phyloP scores from a whole-genome alignment of 2,888 invertebrate genomes.

The Platynereis dumerilii region DNA sequence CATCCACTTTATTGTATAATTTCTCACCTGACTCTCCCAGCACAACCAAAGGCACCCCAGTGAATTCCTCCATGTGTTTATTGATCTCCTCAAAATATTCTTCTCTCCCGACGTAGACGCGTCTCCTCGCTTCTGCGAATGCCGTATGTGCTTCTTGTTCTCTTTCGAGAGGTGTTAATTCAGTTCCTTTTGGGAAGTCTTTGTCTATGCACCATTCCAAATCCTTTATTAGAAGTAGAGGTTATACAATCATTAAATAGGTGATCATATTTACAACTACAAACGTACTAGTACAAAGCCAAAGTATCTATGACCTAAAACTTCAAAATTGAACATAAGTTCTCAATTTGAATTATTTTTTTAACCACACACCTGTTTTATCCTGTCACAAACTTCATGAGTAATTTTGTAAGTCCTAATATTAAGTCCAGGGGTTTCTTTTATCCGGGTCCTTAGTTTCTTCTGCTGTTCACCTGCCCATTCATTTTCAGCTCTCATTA shows the following conservation, averaged over 20 bases:
- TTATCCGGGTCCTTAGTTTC: conserved; percentile 22
- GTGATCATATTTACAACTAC: not conserved
- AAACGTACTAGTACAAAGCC: not conserved
- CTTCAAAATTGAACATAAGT: too few relatives aligned
- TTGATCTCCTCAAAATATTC: conserved; percentile 46
- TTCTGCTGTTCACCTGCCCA: conserved; percentile 44
- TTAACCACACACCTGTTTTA: conserved; percentile 43
- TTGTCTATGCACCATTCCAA: conserved; percentile 40
- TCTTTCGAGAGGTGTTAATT: conserved; percentile 45
- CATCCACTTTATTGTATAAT: too few relatives aligned
- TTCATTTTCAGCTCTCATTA: conserved; percentile 30
- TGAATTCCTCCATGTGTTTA: conserved; percentile 26
- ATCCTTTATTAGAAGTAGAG: conserved; percentile 36
- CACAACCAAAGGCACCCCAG: conserved; percentile 43
- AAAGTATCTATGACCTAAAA: not conserved
- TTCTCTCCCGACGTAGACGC: conserved; percentile 48
- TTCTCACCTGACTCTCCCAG: conserved; percentile 54
- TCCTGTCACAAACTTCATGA: conserved; percentile 39
- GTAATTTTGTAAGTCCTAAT: conserved; percentile 36
- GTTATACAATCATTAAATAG: not conserved
- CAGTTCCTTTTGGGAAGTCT: conserved; percentile 49
- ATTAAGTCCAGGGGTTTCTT: conserved; percentile 28
- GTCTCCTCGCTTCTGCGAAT: conserved; percentile 45
- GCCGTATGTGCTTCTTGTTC: conserved; percentile 46
- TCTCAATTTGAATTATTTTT: too few relatives aligned